A percentile compares a stretch with the other conserved stretches of the same genome.
Conservation (phyloP, 2,888 invertebrate species). For the Lasioglossum figueresi region DNA sequence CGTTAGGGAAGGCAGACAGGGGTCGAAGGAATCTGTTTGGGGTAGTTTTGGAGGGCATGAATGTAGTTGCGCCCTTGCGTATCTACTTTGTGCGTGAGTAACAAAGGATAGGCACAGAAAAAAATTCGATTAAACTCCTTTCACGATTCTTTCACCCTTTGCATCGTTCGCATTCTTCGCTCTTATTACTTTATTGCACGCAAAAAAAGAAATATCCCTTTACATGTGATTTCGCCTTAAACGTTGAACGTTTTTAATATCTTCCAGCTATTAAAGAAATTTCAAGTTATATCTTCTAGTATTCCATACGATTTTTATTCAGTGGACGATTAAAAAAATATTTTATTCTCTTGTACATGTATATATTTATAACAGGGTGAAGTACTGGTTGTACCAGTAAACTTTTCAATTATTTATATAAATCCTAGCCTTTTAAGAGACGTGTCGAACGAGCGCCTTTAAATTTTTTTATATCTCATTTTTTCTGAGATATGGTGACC, state of each 20-base stretch:
- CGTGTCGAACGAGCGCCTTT: no score
- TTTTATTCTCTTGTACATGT: neutral
- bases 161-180: neutral
- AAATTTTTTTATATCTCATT: no score
- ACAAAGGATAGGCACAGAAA: neutral
- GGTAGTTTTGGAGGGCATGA: neutral
- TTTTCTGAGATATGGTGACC: no score
- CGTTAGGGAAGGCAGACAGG: neutral
- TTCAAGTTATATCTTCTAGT: neutral
- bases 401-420: no score
- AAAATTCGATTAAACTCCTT: constrained; percentile 11
- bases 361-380: no score
- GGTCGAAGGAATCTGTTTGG: constrained; percentile 8
- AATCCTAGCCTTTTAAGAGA: no score
- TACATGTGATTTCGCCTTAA: neutral
- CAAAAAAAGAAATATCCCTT: neutral
- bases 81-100: neutral
- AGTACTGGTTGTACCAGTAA: no score
- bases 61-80: neutral
- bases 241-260: neutral
- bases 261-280: neutral
- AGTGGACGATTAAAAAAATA: neutral
- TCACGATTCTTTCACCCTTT: neutral
- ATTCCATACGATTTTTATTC: neutral
- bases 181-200: neutral